phyloP scores from a whole-genome alignment of 1,140 invertebrate genomes.

The Drosophila rhopaloa region DNA sequence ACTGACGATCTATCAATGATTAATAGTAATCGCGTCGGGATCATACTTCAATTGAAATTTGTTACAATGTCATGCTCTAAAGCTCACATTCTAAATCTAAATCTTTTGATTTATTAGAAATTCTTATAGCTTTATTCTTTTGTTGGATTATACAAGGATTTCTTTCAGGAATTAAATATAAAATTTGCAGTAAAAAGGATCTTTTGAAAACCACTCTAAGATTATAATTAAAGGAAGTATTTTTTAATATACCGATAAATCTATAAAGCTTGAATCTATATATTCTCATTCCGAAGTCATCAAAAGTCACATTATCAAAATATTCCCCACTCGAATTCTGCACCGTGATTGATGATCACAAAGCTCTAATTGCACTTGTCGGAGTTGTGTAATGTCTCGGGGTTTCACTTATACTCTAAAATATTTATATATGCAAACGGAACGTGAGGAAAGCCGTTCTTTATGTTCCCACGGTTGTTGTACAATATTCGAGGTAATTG shows the following conservation, averaged over 20 bases:
- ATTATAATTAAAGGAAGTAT: no score
- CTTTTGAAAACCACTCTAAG: no score
- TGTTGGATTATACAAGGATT: no score
- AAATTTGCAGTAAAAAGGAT: no score
- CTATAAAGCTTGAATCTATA: background rate
- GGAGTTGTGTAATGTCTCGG: constrained; percentile 34
- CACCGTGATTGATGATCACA: constrained; percentile 27
- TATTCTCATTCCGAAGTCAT: background rate
- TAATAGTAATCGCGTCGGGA: background rate
- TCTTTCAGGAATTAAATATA: no score
- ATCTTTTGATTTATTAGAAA: no score
- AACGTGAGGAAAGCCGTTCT: constrained; percentile 54
- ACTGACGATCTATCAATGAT: background rate
- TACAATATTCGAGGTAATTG: constrained; percentile 44
- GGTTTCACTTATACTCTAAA: constrained; percentile 47
- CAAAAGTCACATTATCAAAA: constrained; percentile 1
- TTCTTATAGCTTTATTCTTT: no score
- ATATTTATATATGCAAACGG: constrained; percentile 26
- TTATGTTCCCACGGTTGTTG: constrained; percentile 75
- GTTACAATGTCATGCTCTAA: no score
- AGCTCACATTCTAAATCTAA: background rate
- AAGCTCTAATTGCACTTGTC: constrained; percentile 45
- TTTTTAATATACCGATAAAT: background rate
- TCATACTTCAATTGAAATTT: background rate
- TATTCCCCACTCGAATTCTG: constrained; percentile 4